Evolutionary conservation across 2,888 invertebrate genomes (phyloP), one percentile per base, ranked within the genome.

Genomic region (Philereme transversata): DNA sequence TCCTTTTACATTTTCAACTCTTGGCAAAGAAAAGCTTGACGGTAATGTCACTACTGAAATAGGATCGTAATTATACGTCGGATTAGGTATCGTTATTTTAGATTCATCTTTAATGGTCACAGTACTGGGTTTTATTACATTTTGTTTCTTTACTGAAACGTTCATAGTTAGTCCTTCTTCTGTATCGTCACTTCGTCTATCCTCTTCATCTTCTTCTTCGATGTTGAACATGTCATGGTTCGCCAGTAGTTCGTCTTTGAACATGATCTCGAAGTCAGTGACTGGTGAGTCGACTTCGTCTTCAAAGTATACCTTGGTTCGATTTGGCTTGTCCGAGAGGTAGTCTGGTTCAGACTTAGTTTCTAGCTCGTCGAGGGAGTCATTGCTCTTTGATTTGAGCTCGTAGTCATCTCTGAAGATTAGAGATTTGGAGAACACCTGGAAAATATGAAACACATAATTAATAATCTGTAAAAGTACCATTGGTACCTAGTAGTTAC

Each of bases 241-340:
- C 1, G 84, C 77, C 3, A 86, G 63, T 0, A 93, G 79, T 76
- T 93, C 93, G 64, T 93, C 93, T 79, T 92, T 92, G 75, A 93
- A 93, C 93, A 93, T 93, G 1, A 93, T 93, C 78, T 93, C 93
- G 54, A 93, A 92, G 75, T 93, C 93, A 3, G 93, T 91, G 4
- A 93, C 88, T 0, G 90, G 91, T 0, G 90, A 90, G 55, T 92
- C 86, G 0, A 91, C 86, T 77, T 92, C 92, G 41, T 92, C 92
- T 76, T 92, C 92, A 65, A 93, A 93, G 68, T 92, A 90, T 0
- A 93, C 93, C 70, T 91, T 91, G 22, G 90, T 90, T 64, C 92
- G 77, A 60, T 89, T 91, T 0, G 91, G 90, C 69, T 82, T 86
- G 46, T 88, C 90, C 3, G 83, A 84, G 11, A 86, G 65, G 46